These are phyloP conservation scores for Sorex fumeus DNA, from an alignment of 2,113 vertebrate genomes.

Conservation along the genomic window DNA sequence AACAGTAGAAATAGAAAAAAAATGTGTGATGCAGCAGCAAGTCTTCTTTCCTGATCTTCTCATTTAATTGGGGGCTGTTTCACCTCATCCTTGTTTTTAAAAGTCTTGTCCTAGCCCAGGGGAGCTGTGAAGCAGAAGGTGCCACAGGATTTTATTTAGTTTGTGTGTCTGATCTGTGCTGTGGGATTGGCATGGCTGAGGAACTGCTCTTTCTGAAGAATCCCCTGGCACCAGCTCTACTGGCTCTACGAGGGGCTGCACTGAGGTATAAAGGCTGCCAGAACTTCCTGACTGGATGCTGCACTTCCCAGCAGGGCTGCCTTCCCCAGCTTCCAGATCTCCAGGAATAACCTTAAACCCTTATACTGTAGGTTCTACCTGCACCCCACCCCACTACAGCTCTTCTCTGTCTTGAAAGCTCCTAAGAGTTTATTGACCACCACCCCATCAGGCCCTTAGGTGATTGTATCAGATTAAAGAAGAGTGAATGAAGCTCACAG, in stretches of 20 bases:
- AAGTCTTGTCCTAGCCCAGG: neutral
- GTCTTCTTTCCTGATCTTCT: neutral
- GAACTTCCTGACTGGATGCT: neutral
- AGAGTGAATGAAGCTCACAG: neutral
- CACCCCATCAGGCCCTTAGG: neutral
- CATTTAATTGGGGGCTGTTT: neutral
- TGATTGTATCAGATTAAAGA: neutral
- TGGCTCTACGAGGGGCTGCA: neutral
- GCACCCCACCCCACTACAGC: no score
- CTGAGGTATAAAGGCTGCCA: rapidly evolving
- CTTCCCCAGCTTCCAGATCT: neutral
- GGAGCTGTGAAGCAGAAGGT: neutral
- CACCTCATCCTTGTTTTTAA: rapidly evolving
- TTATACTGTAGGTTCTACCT: no score
- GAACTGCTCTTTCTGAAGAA: neutral
- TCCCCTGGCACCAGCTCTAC: neutral
- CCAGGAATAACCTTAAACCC: neutral
- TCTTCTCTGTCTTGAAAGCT: neutral
- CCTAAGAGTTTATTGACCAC: no score
- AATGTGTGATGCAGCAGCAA: neutral
- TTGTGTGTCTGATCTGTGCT: neutral
- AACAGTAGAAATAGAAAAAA: conserved; percentile 4
- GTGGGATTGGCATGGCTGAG: neutral
- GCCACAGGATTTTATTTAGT: neutral
- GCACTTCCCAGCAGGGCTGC: neutral